Evolutionary conservation across 2,888 invertebrate genomes (phyloP), one percentile per base, ranked within the genome.

Genomic region (Sinodicranocentrus sp.): DNA sequence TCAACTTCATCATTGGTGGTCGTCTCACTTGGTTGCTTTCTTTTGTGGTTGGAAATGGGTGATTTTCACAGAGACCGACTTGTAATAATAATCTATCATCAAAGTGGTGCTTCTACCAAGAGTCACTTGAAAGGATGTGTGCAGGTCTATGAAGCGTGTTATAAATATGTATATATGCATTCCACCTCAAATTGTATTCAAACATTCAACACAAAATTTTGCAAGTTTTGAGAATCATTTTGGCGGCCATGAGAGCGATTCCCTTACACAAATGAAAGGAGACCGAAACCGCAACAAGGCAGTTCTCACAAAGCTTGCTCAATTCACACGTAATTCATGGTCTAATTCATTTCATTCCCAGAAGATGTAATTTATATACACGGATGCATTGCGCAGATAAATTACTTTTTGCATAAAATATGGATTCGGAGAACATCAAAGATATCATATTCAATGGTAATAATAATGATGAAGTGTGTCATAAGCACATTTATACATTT

Each of bases 1-100:
- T 67, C 54, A 57, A 21, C 54, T 57, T 57, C 39, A 17, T 23
- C 67, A 23, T 43, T 43, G 67, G 21, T 70, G 28, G 57, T 71
- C 57, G 57, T 54, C 33, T 71, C 71, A 39, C 54, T 54, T 13
- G 19, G 25, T 19, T 52, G 26, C 28, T 48, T 70, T 52, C 70
- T n/a, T 70, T 48, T 52, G n/a, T 39, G 63, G 19, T 19, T 19
- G 2, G 28, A 67, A 67, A 44, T 39, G 54, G 54, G 33, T 39
- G 17, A 33, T 19, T 71, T 57, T 57, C 71, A 33, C 71, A 25
- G 23, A 48, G 15, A 48, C 13, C 5, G 5, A 39, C 39, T 5
- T 39, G 13, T 39, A 39, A 8, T n/a, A n/a, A 48, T 48, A 48
- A 48, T 48, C 48, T 48, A 48, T 48, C 48, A 48, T 48, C n/a